phyloP scores from a whole-genome alignment of 2,113 vertebrate species.

The Megaceryle maxima region DNA sequence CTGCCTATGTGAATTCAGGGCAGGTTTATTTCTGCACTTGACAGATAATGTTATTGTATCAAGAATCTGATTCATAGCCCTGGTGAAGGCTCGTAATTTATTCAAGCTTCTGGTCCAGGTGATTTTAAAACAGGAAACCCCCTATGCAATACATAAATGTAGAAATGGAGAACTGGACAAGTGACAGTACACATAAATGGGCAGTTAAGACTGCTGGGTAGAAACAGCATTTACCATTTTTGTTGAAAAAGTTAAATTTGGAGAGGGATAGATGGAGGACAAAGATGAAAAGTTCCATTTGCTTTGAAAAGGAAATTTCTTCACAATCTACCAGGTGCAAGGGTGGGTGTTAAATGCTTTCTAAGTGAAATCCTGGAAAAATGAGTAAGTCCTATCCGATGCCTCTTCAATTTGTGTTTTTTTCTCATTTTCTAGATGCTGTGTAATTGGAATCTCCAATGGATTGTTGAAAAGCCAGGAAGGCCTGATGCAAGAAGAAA shows the following conservation, averaged over 20 bases:
- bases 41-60: not conserved
- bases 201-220: not conserved
- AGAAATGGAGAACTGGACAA: not conserved
- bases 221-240: not conserved
- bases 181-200: not conserved
- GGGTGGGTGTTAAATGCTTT: not conserved
- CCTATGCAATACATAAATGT: not conserved
- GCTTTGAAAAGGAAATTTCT: not conserved
- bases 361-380: not conserved
- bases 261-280: not conserved
- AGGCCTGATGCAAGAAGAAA: not conserved
- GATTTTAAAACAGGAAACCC: not conserved
- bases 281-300: not conserved
- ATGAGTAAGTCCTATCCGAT: not conserved
- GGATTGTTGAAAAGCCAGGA: not conserved
- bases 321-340: not conserved
- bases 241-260: not conserved
- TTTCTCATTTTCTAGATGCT: not conserved
- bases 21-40: not conserved
- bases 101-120: not conserved
- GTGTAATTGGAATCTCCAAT: not conserved
- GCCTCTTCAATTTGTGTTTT: not conserved
- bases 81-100: not conserved
- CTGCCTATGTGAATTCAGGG: not conserved
- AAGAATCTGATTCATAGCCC: not conserved